phyloP scores from a whole-genome alignment of 2,888 invertebrate genomes.

The Slavum lentiscoides region DNA sequence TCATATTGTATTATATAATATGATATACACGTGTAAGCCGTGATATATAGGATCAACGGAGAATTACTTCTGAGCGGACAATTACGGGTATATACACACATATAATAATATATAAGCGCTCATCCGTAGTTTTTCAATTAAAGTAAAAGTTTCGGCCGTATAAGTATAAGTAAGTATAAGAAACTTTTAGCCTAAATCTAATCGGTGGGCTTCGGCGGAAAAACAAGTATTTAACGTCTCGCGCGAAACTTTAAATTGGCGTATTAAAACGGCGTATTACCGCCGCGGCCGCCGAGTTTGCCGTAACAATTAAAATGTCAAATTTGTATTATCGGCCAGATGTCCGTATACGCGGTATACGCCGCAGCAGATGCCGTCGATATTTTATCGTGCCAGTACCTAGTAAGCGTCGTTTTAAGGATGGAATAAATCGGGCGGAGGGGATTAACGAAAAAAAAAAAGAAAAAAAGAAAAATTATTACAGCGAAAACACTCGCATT shows the following conservation, averaged over 20 bases:
- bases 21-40: slow-evolving; percentile 15
- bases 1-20: no score
- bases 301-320: slow-evolving; percentile 11
- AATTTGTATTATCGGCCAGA: not conserved
- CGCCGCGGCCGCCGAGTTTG: not conserved
- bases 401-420: no score
- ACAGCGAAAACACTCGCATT: no score
- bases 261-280: slow-evolving; percentile 13
- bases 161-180: not conserved
- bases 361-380: no score
- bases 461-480: no score
- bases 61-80: slow-evolving; percentile 27
- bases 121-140: slow-evolving; percentile 47
- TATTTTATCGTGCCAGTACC: no score
- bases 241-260: slow-evolving; percentile 42
- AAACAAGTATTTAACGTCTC: slow-evolving; percentile 30
- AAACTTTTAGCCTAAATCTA: not conserved
- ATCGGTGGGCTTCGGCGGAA: not conserved
- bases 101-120: not conserved
- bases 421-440: no score
- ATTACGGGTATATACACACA: not conserved
- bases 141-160: slow-evolving; percentile 26
- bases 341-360: no score
- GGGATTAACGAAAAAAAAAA: no score
- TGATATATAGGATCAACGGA: slow-evolving; percentile 21